These are phyloP conservation scores for Rhimphoctona megacephalus DNA, from an alignment of 2,888 invertebrate genomes.

Conservation along the genomic window DNA sequence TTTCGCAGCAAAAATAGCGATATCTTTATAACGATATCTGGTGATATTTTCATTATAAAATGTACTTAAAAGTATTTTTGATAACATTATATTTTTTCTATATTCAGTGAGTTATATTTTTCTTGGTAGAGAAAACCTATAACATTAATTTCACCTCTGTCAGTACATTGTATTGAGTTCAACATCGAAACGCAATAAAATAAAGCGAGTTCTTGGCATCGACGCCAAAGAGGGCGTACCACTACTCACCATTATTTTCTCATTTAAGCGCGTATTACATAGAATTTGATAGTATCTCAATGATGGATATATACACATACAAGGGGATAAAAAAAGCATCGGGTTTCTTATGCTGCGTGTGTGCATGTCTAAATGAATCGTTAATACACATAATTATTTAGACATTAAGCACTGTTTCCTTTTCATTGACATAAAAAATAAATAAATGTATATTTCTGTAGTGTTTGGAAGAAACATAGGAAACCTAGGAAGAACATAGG, in stretches of 20 bases:
- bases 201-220: constrained; percentile 53
- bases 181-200: constrained; percentile 38
- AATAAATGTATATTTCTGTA: neutral
- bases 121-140: neutral
- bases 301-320: constrained; percentile 55
- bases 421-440: neutral
- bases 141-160: neutral
- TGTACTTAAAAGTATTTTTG: neutral
- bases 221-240: constrained; percentile 68
- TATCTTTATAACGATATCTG: no score
- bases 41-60: neutral
- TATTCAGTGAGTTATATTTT: neutral
- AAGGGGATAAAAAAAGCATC: constrained; percentile 58
- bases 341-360: neutral
- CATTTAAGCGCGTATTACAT: constrained; percentile 79
- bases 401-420: constrained; percentile 72
- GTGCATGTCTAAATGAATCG: constrained; percentile 71
- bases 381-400: constrained; percentile 78
- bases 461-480: neutral
- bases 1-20: neutral
- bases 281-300: constrained; percentile 76
- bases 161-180: neutral
- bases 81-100: neutral
- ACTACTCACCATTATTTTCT: constrained; percentile 78
- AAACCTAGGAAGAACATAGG: neutral